Evolutionary conservation across 2,113 vertebrate genomes (phyloP).

Genomic region (Pitta sordida): DNA sequence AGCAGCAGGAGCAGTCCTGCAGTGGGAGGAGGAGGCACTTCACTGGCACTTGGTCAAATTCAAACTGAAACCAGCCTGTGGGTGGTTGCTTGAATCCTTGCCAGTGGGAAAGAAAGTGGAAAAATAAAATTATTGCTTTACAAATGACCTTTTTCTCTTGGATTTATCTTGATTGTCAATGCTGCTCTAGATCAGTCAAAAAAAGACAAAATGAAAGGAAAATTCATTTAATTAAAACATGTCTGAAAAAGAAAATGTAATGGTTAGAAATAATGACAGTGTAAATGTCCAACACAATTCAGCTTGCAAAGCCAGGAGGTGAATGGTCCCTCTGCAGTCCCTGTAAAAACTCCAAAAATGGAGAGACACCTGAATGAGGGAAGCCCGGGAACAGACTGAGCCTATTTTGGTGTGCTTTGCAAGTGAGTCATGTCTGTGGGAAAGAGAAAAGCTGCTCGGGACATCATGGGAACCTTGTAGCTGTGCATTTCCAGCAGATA

Average conservation of each 20-base stretch:
- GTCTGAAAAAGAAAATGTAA: neutral
- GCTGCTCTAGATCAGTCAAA: neutral
- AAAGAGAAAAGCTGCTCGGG: neutral
- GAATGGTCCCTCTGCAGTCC: neutral
- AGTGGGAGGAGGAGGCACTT: neutral
- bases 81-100: neutral
- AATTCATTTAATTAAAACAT: neutral
- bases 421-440: neutral
- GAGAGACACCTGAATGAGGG: neutral
- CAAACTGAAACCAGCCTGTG: neutral
- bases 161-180: neutral
- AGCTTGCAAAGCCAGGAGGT: neutral
- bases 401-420: fast-evolving
- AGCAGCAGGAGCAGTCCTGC: neutral
- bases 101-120: neutral
- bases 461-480: neutral
- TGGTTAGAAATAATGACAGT: neutral
- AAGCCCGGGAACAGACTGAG: neutral
- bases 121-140: neutral
- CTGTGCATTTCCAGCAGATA: neutral
- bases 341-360: neutral
- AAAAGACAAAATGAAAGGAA: neutral
- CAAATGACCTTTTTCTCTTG: neutral
- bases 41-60: neutral
- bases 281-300: neutral